Conservation (phyloP, 2,888 invertebrate genomes). For the Actias luna region DNA sequence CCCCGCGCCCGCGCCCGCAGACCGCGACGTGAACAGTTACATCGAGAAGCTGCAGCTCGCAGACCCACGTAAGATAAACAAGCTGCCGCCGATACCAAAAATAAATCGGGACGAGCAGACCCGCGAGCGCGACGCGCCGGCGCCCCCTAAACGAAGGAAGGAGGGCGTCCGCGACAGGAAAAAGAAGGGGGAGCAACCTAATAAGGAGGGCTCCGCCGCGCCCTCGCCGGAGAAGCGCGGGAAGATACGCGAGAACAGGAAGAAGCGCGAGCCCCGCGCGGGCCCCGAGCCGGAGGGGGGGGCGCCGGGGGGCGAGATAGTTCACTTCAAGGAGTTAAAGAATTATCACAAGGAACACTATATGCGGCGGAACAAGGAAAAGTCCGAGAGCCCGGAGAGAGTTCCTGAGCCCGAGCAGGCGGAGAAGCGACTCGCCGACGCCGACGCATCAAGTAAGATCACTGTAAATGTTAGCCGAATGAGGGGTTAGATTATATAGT, state of each 20-base stretch:
- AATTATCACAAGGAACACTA: conserved; percentile 83
- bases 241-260: conserved; percentile 34
- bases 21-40: conserved; percentile 32
- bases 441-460: conserved; percentile 77
- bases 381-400: conserved; percentile 81
- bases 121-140: conserved; percentile 25
- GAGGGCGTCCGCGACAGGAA: conserved; percentile 37
- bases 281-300: conserved; percentile 34
- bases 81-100: conserved; percentile 72
- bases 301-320: conserved; percentile 41
- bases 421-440: conserved; percentile 35
- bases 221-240: conserved; percentile 52
- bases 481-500: conserved; percentile 33
- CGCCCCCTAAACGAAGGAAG: conserved; percentile 40
- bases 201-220: conserved; percentile 32
- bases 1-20: not conserved
- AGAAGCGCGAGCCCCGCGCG: conserved; percentile 29
- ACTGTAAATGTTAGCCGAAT: conserved; percentile 50
- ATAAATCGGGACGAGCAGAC: conserved; percentile 41
- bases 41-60: conserved; percentile 45
- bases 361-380: conserved; percentile 84
- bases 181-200: conserved; percentile 34
- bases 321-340: conserved; percentile 81
- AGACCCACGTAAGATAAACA: conserved; percentile 57
- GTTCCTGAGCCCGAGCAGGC: conserved; percentile 26